Percentiles rank a stretch among this genome's conserved stretches.
Evolutionary conservation across 2,888 invertebrate species (phyloP).

Genomic region (Zaprionus obscuricornis): DNA sequence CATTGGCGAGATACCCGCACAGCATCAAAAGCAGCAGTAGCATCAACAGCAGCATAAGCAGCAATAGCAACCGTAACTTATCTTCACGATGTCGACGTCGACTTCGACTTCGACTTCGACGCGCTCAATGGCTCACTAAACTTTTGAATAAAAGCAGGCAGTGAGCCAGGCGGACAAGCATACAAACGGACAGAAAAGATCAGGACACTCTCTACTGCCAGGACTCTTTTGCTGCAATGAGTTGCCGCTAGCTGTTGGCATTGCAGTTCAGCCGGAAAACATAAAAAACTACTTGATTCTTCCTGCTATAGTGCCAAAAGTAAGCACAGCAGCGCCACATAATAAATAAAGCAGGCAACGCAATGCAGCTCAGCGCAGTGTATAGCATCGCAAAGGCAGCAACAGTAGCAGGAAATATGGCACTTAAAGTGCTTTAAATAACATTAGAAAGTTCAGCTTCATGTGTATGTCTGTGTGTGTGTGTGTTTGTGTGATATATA

Average conservation of each 20-base stretch:
- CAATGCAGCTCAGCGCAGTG: conserved; percentile 16
- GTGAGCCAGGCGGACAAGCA: conserved; percentile 27
- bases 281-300: conserved; percentile 79
- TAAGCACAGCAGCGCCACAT: conserved; percentile 74
- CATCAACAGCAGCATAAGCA: conserved; percentile 20
- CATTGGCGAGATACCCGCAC: conserved; percentile 69
- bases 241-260: conserved; percentile 70
- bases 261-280: conserved; percentile 78
- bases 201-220: conserved; percentile 12
- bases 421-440: conserved; percentile 78
- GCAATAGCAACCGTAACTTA: conserved; percentile 35
- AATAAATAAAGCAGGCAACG: conserved; percentile 69
- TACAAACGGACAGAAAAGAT: conserved; percentile 15
- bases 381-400: conserved; percentile 7
- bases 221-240: conserved; percentile 44
- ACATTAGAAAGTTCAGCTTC: conserved; percentile 73
- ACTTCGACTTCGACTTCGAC: conserved; percentile 58
- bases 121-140: conserved; percentile 78
- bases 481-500: conserved; percentile 26
- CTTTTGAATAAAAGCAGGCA: conserved; percentile 75
- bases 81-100: conserved; percentile 71
- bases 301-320: conserved; percentile 75
- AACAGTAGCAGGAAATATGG: conserved; percentile 69
- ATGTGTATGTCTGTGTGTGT: conserved; percentile 12
- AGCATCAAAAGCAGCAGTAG: conserved; percentile 20